Conservation (phyloP, 1,140 invertebrate species). For the Venustaconcha ellipsiformis region DNA sequence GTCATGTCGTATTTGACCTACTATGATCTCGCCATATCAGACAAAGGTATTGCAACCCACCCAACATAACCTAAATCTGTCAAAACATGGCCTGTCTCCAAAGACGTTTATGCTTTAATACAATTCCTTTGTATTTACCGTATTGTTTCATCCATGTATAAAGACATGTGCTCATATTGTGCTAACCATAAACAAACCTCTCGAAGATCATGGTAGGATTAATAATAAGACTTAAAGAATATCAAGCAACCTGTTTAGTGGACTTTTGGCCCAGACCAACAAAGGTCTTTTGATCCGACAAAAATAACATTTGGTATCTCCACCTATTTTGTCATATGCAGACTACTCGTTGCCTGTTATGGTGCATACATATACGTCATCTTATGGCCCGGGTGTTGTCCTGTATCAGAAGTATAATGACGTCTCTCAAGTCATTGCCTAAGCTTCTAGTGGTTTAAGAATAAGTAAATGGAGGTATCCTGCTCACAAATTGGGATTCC, state of each 20-base stretch:
- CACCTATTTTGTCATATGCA: too few relatives aligned
- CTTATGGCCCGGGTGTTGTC: too few relatives aligned
- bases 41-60: neutral
- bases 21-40: neutral
- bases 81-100: neutral
- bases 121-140: neutral
- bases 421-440: too few relatives aligned
- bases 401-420: too few relatives aligned
- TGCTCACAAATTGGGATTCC: conserved; percentile 22
- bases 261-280: conserved; percentile 4
- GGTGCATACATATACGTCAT: too few relatives aligned
- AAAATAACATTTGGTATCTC: neutral
- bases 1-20: neutral
- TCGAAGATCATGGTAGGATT: neutral
- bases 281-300: too few relatives aligned
- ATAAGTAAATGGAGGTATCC: conserved; percentile 8
- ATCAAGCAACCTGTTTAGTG: conserved; percentile 4
- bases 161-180: conserved; percentile 2
- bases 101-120: neutral
- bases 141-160: conserved; percentile 1
- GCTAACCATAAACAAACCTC: conserved; percentile 2
- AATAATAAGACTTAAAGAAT: neutral
- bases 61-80: neutral
- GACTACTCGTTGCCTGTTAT: too few relatives aligned
- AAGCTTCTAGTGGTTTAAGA: neutral